Base-by-base conservation (phyloP, 2,797 vertebrate genomes). In the Anguilla pacifica region DNA sequence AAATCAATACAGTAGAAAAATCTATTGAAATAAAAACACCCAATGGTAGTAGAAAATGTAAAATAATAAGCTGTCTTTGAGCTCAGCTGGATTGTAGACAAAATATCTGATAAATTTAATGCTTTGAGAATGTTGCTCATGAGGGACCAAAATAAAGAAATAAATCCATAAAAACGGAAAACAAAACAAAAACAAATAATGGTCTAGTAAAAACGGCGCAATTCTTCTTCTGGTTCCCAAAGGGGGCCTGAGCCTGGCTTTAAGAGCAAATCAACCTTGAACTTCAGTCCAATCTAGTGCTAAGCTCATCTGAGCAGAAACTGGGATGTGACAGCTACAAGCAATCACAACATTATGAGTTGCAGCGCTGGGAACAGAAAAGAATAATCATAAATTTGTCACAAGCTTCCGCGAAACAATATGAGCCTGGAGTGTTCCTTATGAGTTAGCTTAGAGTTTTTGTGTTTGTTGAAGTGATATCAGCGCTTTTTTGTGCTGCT, bases 191-290 rank as follows among this genome's bases (percentile, higher is more conserved):
- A 81, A 81, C 15, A 81, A 81, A 77, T 72, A 72, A 72, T 35
- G 46, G 15, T 19, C 6, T 22, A 15, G 35, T 10, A 49, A 19
- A 81, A 77, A 35, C 11, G 15, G 72, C 72, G 5, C 28, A 39
- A 39, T 39, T 46, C 17, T 49, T 22, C 39, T 81, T 22, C 43
- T 22, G 19, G 77, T 0, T 49, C 77, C 77, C 43, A 49, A 43
- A 81, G 77, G 77, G 7, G 15, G 9, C 35, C 43, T 6, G 77
- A 49, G 35, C 2, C 17, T 22, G 35, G 43, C 77, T 81, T 81
- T 81, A 81, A 81, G 77, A 81, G 77, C 39, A 81, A 81, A 81
- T 81, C 77, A 81, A 81, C 77, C 77, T 81, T 82, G 79, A n/a
- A 25, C 46, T 49, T 51, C 7, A 51, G 79, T 11, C 22, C 43